phyloP scores from a whole-genome alignment of 37 sponge, comb jelly and placozoan species.

The Hexactinellida sp. region DNA sequence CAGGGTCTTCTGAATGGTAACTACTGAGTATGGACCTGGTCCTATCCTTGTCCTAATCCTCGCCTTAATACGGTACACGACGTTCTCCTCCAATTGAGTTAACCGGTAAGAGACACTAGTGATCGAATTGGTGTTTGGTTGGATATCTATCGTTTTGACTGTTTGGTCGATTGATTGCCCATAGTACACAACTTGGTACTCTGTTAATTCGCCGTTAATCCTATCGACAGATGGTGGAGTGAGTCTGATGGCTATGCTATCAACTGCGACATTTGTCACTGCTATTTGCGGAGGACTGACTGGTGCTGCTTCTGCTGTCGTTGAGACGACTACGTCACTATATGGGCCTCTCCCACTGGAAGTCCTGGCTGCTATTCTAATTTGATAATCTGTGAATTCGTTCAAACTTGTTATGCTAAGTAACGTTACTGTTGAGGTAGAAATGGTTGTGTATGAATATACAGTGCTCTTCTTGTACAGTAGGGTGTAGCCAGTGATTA shows the following conservation, averaged over 20 bases:
- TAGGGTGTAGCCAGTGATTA: neutral
- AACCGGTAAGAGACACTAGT: neutral
- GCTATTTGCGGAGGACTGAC: neutral
- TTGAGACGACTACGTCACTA: neutral
- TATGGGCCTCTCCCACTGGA: neutral
- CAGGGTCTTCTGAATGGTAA: neutral
- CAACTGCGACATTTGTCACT: neutral
- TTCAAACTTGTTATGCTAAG: neutral
- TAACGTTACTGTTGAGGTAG: neutral
- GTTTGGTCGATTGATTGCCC: neutral
- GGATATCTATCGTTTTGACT: neutral
- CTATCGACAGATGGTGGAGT: neutral
- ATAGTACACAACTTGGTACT: neutral
- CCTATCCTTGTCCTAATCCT: neutral
- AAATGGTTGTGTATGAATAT: neutral
- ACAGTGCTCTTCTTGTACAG: neutral
- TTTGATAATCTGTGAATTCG: conserved; percentile 9
- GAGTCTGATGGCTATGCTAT: neutral
- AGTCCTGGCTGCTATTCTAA: neutral
- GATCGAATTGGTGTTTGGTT: neutral
- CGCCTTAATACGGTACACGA: neutral
- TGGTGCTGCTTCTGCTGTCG: neutral
- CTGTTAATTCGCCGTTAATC: neutral
- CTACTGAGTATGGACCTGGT: neutral
- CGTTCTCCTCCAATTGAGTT: neutral